Base-by-base conservation (phyloP, 2,113 vertebrate species). In the Odobenus rosmarus region DNA sequence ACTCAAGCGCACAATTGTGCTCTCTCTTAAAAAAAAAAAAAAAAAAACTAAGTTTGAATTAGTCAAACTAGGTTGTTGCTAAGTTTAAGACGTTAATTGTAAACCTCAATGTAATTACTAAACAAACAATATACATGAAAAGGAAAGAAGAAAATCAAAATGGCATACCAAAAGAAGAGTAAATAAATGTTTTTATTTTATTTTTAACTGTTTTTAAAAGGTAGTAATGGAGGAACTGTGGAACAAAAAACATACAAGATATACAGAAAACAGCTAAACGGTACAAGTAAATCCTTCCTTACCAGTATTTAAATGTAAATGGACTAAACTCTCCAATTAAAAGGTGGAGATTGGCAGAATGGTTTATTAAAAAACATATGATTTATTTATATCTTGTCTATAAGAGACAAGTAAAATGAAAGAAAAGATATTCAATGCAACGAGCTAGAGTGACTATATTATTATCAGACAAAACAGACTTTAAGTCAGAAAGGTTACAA, bases 91-190 rank as follows among this genome's bases (percentile, higher is more conserved):
- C n/a, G 28, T 61, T 93, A 42, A 74, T 0, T 77, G 39, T 89
- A 90, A 96, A 61, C 53, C 71, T 89, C 53, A 46, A n/a, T 19
- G 61, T 90, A 71, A 90, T 14, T 77, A 90, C 42, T 79, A 85
- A 55, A 42, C 85, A 95, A 85, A 51, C 64, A 93, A 57, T 26
- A 90, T 18, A 90, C 10, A 51, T 26, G 14, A 59, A 93, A 93
- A 95, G 42, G 23, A 95, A 67, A 83, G 51, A 96, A 74, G 13
- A n/a, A 61, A 90, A 71, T 90, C n/a, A 85, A 96, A 79, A 93
- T 26, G n/a, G 80, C 55, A 42, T 46, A 46, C 24, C 28, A 74
- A 57, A 55, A 57, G 33, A 57, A 71, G 24, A 46, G 3, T 15
- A 28, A 76, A 74, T 46, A 46, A 14, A 74, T 42, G 71, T 13